Conservation (phyloP, 2,888 invertebrate genomes). For the Erynnis tages region DNA sequence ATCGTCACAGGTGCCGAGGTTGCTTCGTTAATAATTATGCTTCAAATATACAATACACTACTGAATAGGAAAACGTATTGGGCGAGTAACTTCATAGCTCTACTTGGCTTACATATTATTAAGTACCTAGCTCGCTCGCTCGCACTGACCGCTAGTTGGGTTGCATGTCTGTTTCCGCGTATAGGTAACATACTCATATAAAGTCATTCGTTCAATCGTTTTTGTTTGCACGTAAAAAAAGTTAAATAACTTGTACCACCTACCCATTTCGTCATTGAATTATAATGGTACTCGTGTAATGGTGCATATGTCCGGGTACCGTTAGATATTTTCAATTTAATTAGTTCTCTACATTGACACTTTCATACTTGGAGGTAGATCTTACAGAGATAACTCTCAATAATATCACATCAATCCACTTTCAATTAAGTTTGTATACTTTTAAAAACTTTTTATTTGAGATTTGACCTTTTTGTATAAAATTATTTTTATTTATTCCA, state of each 20-base stretch:
- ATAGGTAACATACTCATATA: slow-evolving; percentile 17
- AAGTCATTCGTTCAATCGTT: slow-evolving; percentile 14
- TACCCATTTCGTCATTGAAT: slow-evolving; percentile 9
- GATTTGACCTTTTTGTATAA: no score
- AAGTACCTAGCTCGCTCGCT: neutral
- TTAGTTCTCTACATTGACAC: no score
- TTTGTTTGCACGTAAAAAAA: slow-evolving; percentile 15
- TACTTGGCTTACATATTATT: slow-evolving; percentile 19
- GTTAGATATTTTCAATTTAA: no score
- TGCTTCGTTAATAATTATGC: slow-evolving; percentile 27
- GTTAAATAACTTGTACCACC: slow-evolving; percentile 16
- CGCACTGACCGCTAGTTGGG: slow-evolving; percentile 20
- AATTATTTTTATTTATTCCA: neutral
- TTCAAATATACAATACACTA: slow-evolving; percentile 6
- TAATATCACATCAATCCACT: no score
- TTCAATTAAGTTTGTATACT: no score
- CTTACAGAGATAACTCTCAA: no score
- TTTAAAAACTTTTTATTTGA: no score
- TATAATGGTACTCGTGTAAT: slow-evolving; percentile 10
- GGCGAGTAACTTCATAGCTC: slow-evolving; percentile 26
- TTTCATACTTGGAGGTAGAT: no score
- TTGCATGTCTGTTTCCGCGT: slow-evolving; percentile 27
- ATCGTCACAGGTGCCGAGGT: slow-evolving; percentile 57
- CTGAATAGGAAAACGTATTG: slow-evolving; percentile 16
- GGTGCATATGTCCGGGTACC: neutral